Conservation (phyloP, 2,797 vertebrate species). For the Ataeniobius toweri region DNA sequence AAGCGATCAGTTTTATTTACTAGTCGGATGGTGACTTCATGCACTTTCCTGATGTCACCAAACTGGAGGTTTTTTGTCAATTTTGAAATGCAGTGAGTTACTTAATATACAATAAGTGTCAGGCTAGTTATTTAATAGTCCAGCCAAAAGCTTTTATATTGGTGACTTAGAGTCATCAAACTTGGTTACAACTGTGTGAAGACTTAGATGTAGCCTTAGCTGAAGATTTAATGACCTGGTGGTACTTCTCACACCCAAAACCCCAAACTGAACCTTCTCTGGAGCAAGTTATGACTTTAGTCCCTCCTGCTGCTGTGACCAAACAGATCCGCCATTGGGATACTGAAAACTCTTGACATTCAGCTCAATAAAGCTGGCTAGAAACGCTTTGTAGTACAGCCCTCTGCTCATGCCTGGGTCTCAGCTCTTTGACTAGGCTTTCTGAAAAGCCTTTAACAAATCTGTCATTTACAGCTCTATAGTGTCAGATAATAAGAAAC, state of each 20-base stretch:
- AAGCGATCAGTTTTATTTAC: not conserved
- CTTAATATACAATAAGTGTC: not conserved
- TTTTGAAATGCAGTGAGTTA: not conserved
- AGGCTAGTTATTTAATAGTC: not conserved
- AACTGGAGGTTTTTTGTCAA: not conserved
- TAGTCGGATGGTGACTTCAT: not conserved
- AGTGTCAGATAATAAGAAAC: slow-evolving; percentile 7
- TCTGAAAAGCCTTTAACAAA: not conserved
- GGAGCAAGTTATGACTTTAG: not conserved
- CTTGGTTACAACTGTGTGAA: not conserved
- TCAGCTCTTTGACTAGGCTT: slow-evolving; percentile 19
- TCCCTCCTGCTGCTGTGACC: not conserved
- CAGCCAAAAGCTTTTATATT: not conserved
- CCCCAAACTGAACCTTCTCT: not conserved
- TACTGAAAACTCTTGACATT: not conserved
- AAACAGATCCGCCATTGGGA: not conserved
- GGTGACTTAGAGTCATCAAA: not conserved
- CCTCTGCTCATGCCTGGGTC: not conserved
- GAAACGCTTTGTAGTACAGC: not conserved
- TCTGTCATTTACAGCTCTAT: not conserved
- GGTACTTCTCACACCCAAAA: not conserved
- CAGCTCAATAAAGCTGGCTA: not conserved
- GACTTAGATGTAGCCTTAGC: not conserved
- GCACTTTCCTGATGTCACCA: not conserved
- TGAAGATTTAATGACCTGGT: no score